These are phyloP conservation scores for Polia nebulosa DNA, from an alignment of 2,888 invertebrate genomes.

Conservation along the genomic window DNA sequence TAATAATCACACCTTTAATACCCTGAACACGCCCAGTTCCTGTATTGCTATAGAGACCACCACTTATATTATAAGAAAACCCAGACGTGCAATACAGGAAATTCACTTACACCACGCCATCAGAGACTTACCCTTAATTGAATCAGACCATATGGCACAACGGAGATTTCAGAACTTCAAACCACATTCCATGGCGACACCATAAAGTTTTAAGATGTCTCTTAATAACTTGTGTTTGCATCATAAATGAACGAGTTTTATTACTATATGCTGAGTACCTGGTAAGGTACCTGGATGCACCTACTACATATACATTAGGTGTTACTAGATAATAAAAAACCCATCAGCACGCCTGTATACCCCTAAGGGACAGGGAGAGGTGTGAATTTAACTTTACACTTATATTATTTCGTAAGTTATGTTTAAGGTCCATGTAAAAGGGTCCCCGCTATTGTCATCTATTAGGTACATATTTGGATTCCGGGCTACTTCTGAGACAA, in stretches of 20 bases:
- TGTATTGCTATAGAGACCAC: conserved; percentile 10
- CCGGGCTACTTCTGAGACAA: no score
- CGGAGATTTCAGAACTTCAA: conserved; percentile 21
- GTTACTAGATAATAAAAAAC: no score
- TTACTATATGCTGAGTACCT: neutral
- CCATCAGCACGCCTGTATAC: no score
- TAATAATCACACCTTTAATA: neutral
- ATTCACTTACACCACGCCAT: conserved; percentile 47
- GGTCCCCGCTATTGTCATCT: no score
- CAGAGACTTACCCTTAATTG: conserved; percentile 36
- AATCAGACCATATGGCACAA: conserved; percentile 25
- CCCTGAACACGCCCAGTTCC: conserved; percentile 29
- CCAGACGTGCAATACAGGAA: conserved; percentile 59
- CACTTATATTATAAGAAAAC: neutral
- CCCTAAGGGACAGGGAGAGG: no score
- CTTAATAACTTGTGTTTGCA: conserved; percentile 19
- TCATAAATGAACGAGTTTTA: neutral
- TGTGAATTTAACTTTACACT: no score
- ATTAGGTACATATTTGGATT: no score
- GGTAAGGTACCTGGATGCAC: neutral
- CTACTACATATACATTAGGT: neutral
- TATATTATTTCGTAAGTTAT: no score
- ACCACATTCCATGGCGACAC: conserved; percentile 27
- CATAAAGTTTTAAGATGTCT: neutral
- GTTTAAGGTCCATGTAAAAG: no score